Conservation (phyloP, 2,888 invertebrate genomes). For the Cactoblastis cactorum region DNA sequence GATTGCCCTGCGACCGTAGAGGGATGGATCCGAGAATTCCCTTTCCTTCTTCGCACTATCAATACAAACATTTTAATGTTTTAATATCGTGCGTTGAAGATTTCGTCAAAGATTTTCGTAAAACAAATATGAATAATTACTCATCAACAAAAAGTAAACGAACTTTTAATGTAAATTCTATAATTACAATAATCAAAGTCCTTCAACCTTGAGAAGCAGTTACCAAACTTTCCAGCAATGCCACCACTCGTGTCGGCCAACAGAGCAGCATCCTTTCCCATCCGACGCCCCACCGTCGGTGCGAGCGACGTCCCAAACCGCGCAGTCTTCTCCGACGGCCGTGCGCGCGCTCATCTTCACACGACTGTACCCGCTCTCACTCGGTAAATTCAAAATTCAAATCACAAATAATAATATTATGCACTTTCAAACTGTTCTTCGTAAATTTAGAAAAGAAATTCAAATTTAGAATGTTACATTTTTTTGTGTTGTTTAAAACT, state of each 20-base stretch:
- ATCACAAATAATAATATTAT: conserved; percentile 15
- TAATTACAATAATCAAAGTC: conserved; percentile 7
- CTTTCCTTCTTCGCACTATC: too few relatives aligned
- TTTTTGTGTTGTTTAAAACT: too few relatives aligned
- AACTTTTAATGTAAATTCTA: neutral
- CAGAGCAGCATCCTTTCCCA: conserved; percentile 27
- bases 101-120: too few relatives aligned
- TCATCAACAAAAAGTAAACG: neutral
- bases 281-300: conserved; percentile 29
- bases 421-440: conserved; percentile 21
- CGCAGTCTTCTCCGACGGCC: conserved; percentile 45
- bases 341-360: conserved; percentile 48
- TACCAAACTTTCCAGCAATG: conserved; percentile 25
- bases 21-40: too few relatives aligned
- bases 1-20: too few relatives aligned
- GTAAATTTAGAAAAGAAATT: neutral
- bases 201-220: conserved; percentile 17
- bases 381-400: conserved; percentile 28
- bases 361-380: conserved; percentile 27
- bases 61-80: too few relatives aligned
- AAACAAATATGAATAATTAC: too few relatives aligned
- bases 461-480: neutral
- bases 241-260: conserved; percentile 36
- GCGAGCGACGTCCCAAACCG: conserved; percentile 26
- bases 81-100: too few relatives aligned